A percentile compares a stretch with the other conserved stretches of the same genome.
Evolutionary conservation across 1,140 invertebrate genomes (phyloP).

Genomic region (Pseudoatta argentina): DNA sequence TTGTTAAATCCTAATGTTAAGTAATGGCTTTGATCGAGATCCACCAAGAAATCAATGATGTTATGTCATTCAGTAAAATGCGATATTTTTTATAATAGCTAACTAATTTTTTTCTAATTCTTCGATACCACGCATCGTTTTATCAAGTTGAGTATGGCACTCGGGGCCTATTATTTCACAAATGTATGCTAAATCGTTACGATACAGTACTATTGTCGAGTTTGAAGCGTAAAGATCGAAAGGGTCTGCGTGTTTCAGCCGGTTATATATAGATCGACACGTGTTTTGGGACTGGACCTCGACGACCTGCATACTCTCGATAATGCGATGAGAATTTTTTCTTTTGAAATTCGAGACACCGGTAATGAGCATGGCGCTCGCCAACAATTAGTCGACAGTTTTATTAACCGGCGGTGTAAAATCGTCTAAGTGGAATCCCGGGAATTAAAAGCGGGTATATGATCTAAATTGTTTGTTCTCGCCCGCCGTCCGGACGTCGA

Average conservation of each 20-base stretch:
- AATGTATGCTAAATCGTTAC: neutral
- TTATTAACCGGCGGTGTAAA: slow-evolving; percentile 47
- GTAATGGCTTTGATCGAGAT: neutral
- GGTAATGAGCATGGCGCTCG: slow-evolving; percentile 41
- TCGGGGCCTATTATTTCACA: neutral
- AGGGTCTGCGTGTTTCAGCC: slow-evolving; percentile 29
- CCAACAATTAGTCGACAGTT: slow-evolving; percentile 52
- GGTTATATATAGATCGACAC: slow-evolving; percentile 53
- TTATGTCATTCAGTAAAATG: neutral
- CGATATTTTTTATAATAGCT: no score
- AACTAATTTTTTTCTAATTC: neutral
- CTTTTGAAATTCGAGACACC: slow-evolving; percentile 53
- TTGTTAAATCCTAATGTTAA: neutral
- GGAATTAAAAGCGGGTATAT: slow-evolving; percentile 49
- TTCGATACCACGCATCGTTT: no score
- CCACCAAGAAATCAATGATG: neutral
- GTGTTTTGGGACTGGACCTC: slow-evolving; percentile 35
- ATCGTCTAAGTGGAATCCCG: slow-evolving; percentile 49
- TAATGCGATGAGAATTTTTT: slow-evolving; percentile 39
- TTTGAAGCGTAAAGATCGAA: slow-evolving; percentile 23
- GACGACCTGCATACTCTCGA: slow-evolving; percentile 40
- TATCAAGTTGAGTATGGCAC: no score
- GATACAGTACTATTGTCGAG: slow-evolving; percentile 26
- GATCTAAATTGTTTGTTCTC: slow-evolving; percentile 55
- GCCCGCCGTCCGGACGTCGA: neutral